Conservation (phyloP, 2,113 vertebrate species). For the Narcine bancroftii region DNA sequence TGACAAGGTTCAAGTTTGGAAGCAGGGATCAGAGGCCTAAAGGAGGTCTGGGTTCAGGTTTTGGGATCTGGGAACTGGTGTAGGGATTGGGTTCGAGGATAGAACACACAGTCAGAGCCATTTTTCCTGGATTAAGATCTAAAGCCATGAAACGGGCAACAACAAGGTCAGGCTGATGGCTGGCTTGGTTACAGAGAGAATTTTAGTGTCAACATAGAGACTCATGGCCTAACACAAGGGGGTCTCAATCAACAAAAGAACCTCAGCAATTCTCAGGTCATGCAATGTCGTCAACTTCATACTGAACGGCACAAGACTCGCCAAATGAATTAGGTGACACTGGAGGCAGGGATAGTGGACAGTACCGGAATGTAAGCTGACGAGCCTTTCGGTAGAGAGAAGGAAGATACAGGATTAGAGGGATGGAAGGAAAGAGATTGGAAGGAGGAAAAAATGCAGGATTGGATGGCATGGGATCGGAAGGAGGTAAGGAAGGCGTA, state of each 20-base stretch:
- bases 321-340: neutral
- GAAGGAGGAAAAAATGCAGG: no score
- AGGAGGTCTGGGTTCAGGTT: no score
- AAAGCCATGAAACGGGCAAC: neutral
- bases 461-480: no score
- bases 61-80: neutral
- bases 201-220: neutral
- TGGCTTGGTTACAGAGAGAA: neutral
- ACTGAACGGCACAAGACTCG: neutral
- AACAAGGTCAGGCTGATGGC: neutral
- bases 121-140: neutral
- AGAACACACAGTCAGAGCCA: neutral
- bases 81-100: neutral
- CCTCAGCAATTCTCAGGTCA: neutral
- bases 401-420: no score
- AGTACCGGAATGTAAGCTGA: neutral
- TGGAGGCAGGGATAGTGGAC: neutral
- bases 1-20: no score
- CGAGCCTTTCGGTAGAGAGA: neutral
- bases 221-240: neutral
- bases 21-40: no score
- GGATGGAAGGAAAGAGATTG: no score
- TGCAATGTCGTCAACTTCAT: neutral
- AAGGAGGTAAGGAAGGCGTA: no score
- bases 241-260: neutral